These are phyloP conservation scores for Busseola fusca DNA, from an alignment of 2,888 invertebrate species.

Conservation along the genomic window DNA sequence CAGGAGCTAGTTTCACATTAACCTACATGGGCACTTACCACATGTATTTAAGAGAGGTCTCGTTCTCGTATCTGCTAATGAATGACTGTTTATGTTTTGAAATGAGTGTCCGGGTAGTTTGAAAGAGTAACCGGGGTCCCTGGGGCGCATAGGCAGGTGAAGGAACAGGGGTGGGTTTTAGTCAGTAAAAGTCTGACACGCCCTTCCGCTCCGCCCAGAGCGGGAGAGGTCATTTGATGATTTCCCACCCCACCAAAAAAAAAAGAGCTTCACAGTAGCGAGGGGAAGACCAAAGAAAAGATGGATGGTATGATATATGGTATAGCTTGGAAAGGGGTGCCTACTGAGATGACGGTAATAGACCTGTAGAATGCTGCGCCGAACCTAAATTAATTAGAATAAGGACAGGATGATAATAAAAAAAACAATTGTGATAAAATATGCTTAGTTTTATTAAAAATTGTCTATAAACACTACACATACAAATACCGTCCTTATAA, in stretches of 20 bases:
- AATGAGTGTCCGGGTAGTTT: too few species aligned
- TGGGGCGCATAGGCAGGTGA: too few species aligned
- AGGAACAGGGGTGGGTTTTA: too few species aligned
- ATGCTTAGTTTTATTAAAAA: slow-evolving; percentile 65
- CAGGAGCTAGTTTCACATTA: not conserved
- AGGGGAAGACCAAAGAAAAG: too few species aligned
- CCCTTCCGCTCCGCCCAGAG: too few species aligned
- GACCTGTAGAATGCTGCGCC: not conserved
- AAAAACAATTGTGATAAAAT: slow-evolving; percentile 51
- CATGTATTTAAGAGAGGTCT: not conserved
- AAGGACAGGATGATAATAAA: not conserved
- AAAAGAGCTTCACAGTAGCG: too few species aligned
- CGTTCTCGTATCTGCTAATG: not conserved
- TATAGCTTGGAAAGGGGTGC: not conserved
- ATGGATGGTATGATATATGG: not conserved
- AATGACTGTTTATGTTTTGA: too few species aligned
- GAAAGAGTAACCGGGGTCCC: too few species aligned
- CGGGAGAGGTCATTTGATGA: too few species aligned
- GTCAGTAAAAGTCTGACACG: too few species aligned
- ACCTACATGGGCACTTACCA: not conserved
- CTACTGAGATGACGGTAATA: not conserved
- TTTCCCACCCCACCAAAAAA: too few species aligned
- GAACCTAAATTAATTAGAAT: not conserved
- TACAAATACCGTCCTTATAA: slow-evolving; percentile 65
- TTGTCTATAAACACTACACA: slow-evolving; percentile 65